These are phyloP conservation scores for Brachionus rubens DNA, from an alignment of 1,140 invertebrate species.

Conservation along the genomic window DNA sequence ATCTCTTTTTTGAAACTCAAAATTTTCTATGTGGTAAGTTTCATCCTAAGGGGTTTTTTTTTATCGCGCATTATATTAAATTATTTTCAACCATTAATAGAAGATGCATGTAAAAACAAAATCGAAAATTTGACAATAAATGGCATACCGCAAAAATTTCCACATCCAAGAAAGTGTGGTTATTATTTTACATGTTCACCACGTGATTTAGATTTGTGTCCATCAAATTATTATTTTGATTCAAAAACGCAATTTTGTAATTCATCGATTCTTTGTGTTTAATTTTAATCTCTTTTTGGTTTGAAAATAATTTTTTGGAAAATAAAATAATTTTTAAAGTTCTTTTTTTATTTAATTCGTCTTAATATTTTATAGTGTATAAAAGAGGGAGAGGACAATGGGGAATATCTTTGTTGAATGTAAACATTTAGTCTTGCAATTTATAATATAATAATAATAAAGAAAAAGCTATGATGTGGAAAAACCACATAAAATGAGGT, in stretches of 20 bases:
- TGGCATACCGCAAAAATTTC: background rate
- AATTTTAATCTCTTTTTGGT: background rate
- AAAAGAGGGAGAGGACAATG: too few species aligned
- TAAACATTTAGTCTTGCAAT: too few species aligned
- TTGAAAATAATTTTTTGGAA: background rate
- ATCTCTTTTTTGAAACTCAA: slow-evolving; percentile 19
- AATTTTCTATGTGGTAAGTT: slow-evolving; percentile 20
- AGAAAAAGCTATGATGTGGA: too few species aligned
- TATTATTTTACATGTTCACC: slow-evolving; percentile 30
- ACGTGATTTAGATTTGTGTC: slow-evolving; percentile 13
- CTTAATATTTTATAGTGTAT: too few species aligned
- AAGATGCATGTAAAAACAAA: background rate
- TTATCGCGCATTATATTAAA: background rate
- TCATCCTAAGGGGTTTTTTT: background rate
- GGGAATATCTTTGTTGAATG: too few species aligned
- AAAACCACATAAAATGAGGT: too few species aligned
- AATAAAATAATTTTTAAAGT: too few species aligned
- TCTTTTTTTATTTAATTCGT: too few species aligned
- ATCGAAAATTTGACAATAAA: background rate
- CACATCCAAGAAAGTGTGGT: slow-evolving; percentile 36
- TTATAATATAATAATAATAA: too few species aligned
- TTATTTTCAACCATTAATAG: background rate
- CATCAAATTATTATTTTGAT: slow-evolving; percentile 14
- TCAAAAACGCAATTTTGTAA: slow-evolving; percentile 4
- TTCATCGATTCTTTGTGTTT: background rate